A percentile compares a stretch with the other conserved stretches of the same genome.
Conservation (phyloP, 2,888 invertebrate genomes). For the Stramonita haemastoma region DNA sequence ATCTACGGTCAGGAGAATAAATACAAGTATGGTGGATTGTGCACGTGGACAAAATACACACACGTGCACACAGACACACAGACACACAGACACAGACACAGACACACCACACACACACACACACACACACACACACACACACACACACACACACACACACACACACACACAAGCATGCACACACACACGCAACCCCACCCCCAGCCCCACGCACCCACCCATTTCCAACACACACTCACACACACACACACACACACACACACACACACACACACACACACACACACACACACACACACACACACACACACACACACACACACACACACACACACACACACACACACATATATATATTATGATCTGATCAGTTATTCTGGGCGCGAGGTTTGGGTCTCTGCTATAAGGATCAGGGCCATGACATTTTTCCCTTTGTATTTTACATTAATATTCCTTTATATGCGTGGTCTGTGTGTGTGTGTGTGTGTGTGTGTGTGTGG, state of each 20-base stretch:
- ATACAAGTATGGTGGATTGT: no score
- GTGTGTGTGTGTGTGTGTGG: no score
- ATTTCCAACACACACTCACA: not conserved
- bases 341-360: no score
- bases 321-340: not conserved
- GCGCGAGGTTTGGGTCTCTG: no score
- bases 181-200: not conserved
- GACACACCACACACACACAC: not conserved
- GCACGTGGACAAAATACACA: not conserved
- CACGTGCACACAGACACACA: not conserved
- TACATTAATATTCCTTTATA: no score
- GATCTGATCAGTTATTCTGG: no score
- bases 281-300: constrained; percentile 13
- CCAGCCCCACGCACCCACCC: no score
- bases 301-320: constrained; percentile 16
- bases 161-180: not conserved
- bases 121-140: not conserved
- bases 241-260: not conserved
- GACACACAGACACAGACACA: not conserved
- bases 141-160: not conserved
- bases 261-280: constrained; percentile 6
- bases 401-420: no score
- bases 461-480: no score
- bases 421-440: no score
- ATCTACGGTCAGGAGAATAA: no score